These are phyloP conservation scores for Sepioteuthis lessoniana DNA, from an alignment of 2,888 invertebrate species.

Conservation along the genomic window DNA sequence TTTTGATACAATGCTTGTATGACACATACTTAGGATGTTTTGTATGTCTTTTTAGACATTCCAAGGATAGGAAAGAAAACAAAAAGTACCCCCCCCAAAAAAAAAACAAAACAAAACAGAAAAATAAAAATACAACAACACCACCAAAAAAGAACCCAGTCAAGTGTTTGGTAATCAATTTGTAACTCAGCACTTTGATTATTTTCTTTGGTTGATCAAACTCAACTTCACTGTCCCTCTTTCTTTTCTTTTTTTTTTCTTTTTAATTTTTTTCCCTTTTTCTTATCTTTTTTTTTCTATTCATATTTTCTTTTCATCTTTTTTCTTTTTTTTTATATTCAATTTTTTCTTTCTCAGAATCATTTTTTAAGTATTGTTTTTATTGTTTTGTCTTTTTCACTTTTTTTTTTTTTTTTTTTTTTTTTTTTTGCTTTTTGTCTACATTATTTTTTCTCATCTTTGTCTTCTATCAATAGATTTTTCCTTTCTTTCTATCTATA, in stretches of 20 bases:
- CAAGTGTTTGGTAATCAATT: constrained; percentile 1
- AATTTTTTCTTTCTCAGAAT: neutral
- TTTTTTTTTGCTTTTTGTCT: no score
- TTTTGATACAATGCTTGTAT: no score
- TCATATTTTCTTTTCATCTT: constrained; percentile 36
- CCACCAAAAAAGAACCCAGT: neutral
- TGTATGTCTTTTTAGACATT: neutral
- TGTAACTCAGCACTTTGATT: neutral
- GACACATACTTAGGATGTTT: constrained; percentile 1
- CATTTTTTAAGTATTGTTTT: neutral
- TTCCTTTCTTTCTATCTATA: no score
- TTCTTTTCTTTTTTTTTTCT: neutral
- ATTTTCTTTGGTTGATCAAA: neutral
- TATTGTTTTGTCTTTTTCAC: no score
- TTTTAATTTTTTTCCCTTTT: neutral
- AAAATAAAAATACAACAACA: no score
- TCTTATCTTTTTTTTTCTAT: constrained; percentile 35
- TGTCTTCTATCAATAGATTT: no score
- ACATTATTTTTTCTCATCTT: no score
- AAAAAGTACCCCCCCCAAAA: no score
- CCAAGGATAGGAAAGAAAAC: neutral
- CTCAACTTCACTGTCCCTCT: constrained; percentile 78
- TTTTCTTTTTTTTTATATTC: neutral
- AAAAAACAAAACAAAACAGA: no score
- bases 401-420: no score